Conservation (phyloP, 2,888 invertebrate genomes). For the Hetaerina titia region DNA sequence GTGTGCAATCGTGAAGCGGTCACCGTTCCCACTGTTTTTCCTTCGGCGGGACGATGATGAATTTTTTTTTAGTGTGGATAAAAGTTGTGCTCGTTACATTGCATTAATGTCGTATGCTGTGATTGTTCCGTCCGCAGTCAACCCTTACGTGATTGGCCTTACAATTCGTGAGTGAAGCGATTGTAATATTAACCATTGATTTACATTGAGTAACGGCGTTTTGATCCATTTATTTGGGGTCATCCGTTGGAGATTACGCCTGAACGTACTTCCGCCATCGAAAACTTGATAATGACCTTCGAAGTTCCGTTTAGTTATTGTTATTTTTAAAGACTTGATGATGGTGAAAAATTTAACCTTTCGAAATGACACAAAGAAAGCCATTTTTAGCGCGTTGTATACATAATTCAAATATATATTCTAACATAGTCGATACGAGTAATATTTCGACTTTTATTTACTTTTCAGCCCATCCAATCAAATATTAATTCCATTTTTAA, state of each 20-base stretch:
- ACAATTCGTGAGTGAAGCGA: neutral
- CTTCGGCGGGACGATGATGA: neutral
- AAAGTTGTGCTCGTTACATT: neutral
- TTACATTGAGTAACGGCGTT: neutral
- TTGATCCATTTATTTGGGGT: neutral
- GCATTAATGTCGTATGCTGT: conserved; percentile 22
- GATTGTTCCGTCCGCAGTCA: neutral
- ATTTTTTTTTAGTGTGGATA: neutral
- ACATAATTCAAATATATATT: too few relatives aligned
- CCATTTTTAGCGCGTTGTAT: neutral
- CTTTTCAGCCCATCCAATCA: too few relatives aligned
- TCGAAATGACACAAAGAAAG: neutral
- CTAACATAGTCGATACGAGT: too few relatives aligned
- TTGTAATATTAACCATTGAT: conserved; percentile 9
- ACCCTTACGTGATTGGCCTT: conserved; percentile 8
- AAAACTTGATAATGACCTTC: neutral
- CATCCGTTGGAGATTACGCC: neutral
- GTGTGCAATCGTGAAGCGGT: neutral
- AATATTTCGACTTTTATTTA: too few relatives aligned
- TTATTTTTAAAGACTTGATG: neutral
- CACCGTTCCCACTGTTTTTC: neutral
- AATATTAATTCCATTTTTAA: too few relatives aligned
- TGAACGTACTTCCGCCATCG: conserved; percentile 5
- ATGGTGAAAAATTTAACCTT: neutral
- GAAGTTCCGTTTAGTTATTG: neutral